These are phyloP conservation scores for Muntiacus muntjak DNA, from an alignment of 2,113 vertebrate genomes.

Conservation along the genomic window DNA sequence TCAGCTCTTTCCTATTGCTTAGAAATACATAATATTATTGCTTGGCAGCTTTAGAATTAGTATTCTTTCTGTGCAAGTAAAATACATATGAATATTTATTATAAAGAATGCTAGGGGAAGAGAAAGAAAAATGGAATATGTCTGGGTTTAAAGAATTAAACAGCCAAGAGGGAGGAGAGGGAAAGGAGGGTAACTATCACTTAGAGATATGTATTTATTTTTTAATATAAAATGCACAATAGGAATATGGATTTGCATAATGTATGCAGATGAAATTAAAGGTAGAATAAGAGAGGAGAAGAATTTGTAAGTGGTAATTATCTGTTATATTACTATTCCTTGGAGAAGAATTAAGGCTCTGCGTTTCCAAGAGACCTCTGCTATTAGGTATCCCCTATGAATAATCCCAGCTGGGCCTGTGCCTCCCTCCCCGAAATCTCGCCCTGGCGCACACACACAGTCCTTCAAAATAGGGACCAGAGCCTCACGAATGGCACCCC, in stretches of 20 bases:
- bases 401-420: not conserved
- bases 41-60: conserved; percentile 24
- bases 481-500: not conserved
- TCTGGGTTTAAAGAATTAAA: conserved; percentile 45
- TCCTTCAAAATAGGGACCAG: not conserved
- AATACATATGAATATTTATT: conserved; percentile 41
- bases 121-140: conserved; percentile 20
- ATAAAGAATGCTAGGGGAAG: not conserved
- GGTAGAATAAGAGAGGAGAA: conserved; percentile 25
- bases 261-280: conserved; percentile 56
- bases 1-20: not conserved
- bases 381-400: not conserved
- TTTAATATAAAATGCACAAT: conserved; percentile 51
- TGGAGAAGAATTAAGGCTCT: conserved; percentile 41
- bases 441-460: not conserved
- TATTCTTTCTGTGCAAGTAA: conserved; percentile 19
- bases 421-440: not conserved
- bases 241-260: conserved; percentile 48
- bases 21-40: conserved; percentile 14
- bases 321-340: conserved; percentile 35
- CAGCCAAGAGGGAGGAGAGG: not conserved
- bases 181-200: not conserved
- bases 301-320: conserved; percentile 52
- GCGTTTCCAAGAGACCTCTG: not conserved
- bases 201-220: conserved; percentile 40